Evolutionary conservation across 2,888 invertebrate species (phyloP), one percentile per base, ranked within the genome.

Genomic region (Hypomecis punctinalis): DNA sequence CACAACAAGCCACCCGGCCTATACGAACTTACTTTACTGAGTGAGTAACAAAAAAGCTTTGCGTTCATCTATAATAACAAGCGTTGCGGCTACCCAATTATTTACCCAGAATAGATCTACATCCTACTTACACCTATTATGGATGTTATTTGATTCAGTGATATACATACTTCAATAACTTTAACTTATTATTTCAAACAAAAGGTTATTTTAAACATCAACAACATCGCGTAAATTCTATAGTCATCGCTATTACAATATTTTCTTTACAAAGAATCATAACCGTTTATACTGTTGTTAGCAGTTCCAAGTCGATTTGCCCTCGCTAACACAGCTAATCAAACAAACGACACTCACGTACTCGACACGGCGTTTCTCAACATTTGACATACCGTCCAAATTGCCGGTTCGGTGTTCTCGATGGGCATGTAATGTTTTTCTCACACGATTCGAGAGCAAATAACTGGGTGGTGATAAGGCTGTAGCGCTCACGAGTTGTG

Each of bases 391-490:
- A 88, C 88, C 86, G 71, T 70, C 77, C 80, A 90, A 90, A 92
- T 91, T 90, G 85, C 79, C 73, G 84, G 88, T 85, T 89, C 40
- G 40, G 36, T 11, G 39, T 42, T 10, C 58, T 57, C 81, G 84
- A 80, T 84, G 80, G 72, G 80, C 80, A 76, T 77, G 80, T 79
- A 83, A 85, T 80, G 89, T 90, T 91, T 90, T 91, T 91, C 90
- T 91, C 92, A 92, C 92, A 91, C 92, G 88, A 89, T 86, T 82
- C 82, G 90, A 88, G 86, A 88, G 86, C 86, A 92, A 91, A 92
- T 92, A 89, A 89, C 87, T 86, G 83, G 91, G 86, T 90, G 89
- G 86, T 83, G 88, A 87, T 91, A 89, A 85, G 85, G 85, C 86
- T 80, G 87, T 89, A 89, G 86, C 83, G 87, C 88, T 77, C 84